A percentile compares a stretch with the other conserved stretches of the same genome.
Evolutionary conservation across 2,888 invertebrate species (phyloP).

Genomic region (Carabus problematicus): DNA sequence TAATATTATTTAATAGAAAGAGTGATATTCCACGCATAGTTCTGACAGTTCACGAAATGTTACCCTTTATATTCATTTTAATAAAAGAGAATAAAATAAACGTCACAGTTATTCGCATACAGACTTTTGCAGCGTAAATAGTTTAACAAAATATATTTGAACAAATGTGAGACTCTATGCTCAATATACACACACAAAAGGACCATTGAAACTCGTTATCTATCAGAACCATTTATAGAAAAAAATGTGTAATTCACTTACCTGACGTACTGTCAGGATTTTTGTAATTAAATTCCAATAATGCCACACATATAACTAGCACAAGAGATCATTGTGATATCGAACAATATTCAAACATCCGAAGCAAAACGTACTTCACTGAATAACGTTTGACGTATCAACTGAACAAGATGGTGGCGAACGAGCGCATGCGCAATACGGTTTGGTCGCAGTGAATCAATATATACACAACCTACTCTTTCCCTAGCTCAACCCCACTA

Average conservation of each 20-base stretch:
- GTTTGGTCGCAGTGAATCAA: conserved; percentile 24
- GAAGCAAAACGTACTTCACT: conserved; percentile 4
- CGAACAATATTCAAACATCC: conserved; percentile 16
- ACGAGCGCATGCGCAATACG: conserved; percentile 28
- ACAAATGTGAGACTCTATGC: too few species aligned
- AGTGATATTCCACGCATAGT: too few species aligned
- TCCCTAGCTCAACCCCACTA: conserved; percentile 18
- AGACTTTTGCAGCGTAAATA: too few species aligned
- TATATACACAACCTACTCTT: conserved; percentile 12
- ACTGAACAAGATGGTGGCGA: conserved; percentile 36
- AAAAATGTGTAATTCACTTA: conserved; percentile 18
- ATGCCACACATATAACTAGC: conserved; percentile 8
- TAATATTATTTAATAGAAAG: too few species aligned
- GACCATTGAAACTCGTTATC: too few species aligned
- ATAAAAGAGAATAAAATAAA: too few species aligned
- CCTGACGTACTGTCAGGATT: background rate
- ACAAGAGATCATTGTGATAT: conserved; percentile 22
- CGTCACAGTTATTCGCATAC: too few species aligned
- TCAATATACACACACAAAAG: too few species aligned
- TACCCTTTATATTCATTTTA: too few species aligned
- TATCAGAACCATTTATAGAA: background rate
- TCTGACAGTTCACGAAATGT: too few species aligned
- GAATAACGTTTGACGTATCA: conserved; percentile 31
- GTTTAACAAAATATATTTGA: too few species aligned
- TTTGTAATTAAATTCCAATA: conserved; percentile 20